phyloP scores from a whole-genome alignment of 2,113 vertebrate genomes.

The Scopus umbretta region DNA sequence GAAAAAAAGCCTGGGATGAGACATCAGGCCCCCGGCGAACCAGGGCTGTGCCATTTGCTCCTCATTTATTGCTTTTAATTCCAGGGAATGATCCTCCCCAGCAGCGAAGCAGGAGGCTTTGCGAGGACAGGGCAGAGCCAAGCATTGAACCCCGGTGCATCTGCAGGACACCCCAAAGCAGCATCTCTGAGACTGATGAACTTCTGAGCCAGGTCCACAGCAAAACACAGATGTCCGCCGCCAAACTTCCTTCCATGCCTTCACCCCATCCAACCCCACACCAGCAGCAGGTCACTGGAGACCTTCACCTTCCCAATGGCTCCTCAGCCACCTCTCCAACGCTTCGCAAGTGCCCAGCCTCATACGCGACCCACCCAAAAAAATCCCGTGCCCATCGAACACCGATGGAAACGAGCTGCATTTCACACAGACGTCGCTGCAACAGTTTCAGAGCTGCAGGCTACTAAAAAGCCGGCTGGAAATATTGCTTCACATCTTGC shows the following conservation, averaged over 20 bases:
- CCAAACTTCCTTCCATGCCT: neutral
- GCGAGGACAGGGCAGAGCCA: neutral
- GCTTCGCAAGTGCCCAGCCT: rapidly evolving
- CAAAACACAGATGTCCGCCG: neutral
- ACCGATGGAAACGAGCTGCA: rapidly evolving
- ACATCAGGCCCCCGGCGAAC: neutral
- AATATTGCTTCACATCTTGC: neutral
- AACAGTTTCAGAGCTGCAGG: neutral
- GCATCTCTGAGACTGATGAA: rapidly evolving
- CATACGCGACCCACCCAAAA: neutral
- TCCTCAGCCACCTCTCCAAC: neutral
- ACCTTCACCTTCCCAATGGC: neutral
- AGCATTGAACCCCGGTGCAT: neutral
- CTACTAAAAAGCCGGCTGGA: neutral
- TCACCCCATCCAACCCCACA: neutral
- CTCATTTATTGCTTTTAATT: neutral
- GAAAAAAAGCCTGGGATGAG: neutral
- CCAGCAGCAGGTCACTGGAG: neutral
- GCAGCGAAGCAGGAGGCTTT: neutral
- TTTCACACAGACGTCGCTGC: neutral
- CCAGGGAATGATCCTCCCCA: neutral
- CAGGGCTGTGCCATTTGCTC: neutral
- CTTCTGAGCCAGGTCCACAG: rapidly evolving
- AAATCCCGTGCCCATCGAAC: rapidly evolving
- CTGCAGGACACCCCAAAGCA: neutral